These are phyloP conservation scores for Agonopterix alstromeriana DNA, from an alignment of 2,888 invertebrate genomes.

Conservation along the genomic window DNA sequence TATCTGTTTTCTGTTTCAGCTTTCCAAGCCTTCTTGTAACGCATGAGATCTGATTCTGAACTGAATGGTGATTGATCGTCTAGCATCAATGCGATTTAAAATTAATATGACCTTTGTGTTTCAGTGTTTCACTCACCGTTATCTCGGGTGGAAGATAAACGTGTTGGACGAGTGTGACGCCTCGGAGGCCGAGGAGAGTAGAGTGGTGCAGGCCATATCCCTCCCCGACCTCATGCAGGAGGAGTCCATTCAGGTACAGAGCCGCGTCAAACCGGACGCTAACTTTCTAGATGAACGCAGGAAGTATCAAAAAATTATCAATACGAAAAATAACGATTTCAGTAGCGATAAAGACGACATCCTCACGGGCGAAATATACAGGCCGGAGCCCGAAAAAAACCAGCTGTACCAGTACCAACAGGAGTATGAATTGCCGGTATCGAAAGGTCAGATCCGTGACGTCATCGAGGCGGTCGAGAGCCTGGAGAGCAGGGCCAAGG, in stretches of 20 bases:
- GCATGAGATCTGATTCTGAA: slow-evolving; percentile 57
- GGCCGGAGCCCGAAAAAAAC: slow-evolving; percentile 17
- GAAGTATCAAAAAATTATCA: slow-evolving; percentile 64
- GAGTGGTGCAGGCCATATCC: slow-evolving; percentile 53
- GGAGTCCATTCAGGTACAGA: slow-evolving; percentile 81
- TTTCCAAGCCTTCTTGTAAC: slow-evolving; percentile 67
- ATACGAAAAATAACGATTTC: slow-evolving; percentile 69
- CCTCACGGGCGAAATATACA: slow-evolving; percentile 43
- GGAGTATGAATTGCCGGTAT: slow-evolving; percentile 65
- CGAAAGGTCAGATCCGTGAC: slow-evolving; percentile 58
- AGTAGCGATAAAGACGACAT: slow-evolving; percentile 53
- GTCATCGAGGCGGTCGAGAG: slow-evolving; percentile 64
- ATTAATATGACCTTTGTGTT: slow-evolving; percentile 28
- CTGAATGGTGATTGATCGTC: slow-evolving; percentile 40
- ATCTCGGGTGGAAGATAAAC: slow-evolving; percentile 97
- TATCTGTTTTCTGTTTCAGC: slow-evolving; percentile 75
- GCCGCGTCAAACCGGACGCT: slow-evolving; percentile 78
- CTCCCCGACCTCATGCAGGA: slow-evolving; percentile 54
- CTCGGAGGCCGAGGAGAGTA: slow-evolving; percentile 72
- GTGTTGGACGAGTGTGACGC: slow-evolving; percentile 81
- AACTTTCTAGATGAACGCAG: slow-evolving; percentile 66
- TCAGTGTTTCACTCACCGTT: slow-evolving; percentile 94
- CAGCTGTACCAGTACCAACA: slow-evolving; percentile 36
- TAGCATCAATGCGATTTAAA: not conserved
- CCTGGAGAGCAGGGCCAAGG: slow-evolving; percentile 52